Percentiles rank a stretch among this genome's conserved stretches.
phyloP scores from a whole-genome alignment of 2,888 invertebrate genomes.

The Cryptocheilus praepositus region DNA sequence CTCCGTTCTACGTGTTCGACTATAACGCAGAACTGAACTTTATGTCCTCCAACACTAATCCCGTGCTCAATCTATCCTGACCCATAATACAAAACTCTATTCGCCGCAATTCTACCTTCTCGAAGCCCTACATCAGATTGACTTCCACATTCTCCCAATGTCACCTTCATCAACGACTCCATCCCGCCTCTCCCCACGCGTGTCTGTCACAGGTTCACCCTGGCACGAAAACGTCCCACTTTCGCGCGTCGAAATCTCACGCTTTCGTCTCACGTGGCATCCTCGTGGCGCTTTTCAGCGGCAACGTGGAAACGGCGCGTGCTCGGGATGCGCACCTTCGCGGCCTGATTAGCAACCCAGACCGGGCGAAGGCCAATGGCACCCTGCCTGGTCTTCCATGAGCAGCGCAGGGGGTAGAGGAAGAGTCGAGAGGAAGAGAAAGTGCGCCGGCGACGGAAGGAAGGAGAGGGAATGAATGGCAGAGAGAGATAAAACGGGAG shows the following conservation, averaged over 20 bases:
- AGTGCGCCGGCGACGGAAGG: conserved; percentile 10
- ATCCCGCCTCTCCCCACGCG: too few species aligned
- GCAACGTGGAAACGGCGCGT: conserved; percentile 66
- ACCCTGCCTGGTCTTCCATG: conserved; percentile 36
- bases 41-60: too few species aligned
- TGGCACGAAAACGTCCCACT: conserved; percentile 41
- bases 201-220: too few species aligned
- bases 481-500: conserved; percentile 16
- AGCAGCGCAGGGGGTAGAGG: conserved; percentile 37
- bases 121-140: too few species aligned
- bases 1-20: too few species aligned
- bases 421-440: conserved; percentile 22
- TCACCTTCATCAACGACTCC: too few species aligned
- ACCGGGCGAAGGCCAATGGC: conserved; percentile 71
- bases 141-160: too few species aligned
- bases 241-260: conserved; percentile 53
- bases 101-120: too few species aligned
- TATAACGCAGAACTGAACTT: too few species aligned
- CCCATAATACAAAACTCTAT: too few species aligned
- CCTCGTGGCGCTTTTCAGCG: conserved; percentile 60
- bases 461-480: conserved; percentile 2
- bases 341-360: conserved; percentile 72
- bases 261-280: conserved; percentile 69
- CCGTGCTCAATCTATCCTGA: too few species aligned
- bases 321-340: conserved; percentile 72